Evolutionary conservation across 2,797 vertebrate genomes (phyloP).

Genomic region (Dipus sagitta): DNA sequence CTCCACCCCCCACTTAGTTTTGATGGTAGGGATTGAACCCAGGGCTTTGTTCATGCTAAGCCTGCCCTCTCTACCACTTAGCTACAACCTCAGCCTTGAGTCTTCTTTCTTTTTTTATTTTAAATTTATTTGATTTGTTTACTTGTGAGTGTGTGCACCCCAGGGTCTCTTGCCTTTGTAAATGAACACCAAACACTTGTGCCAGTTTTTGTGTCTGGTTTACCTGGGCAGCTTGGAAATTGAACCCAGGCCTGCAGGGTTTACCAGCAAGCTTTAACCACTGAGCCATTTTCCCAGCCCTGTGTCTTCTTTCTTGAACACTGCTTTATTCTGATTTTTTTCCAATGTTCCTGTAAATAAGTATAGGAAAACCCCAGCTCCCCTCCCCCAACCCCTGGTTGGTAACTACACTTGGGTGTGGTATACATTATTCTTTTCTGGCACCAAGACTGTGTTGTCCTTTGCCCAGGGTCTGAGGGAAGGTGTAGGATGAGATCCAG

Average conservation of each 20-base stretch:
- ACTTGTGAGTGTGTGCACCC: no score
- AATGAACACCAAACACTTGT: no score
- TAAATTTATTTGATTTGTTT: no score
- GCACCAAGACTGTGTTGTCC: not conserved
- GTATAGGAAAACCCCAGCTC: not conserved
- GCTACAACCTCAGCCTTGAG: no score
- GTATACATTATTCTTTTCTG: not conserved
- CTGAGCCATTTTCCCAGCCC: not conserved
- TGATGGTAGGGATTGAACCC: not conserved
- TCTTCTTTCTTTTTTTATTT: no score
- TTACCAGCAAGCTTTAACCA: not conserved
- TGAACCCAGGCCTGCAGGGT: no score
- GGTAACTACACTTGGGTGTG: not conserved
- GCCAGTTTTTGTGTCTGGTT: no score
- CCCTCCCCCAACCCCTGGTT: not conserved
- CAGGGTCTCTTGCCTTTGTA: no score
- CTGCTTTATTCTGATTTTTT: slow-evolving; percentile 18
- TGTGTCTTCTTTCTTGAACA: slow-evolving; percentile 6
- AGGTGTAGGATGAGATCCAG: no score
- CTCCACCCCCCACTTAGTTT: no score
- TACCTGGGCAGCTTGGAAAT: no score
- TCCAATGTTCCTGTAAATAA: slow-evolving; percentile 3
- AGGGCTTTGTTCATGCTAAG: not conserved
- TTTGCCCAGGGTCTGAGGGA: not conserved
- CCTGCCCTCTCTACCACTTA: no score